Evolutionary conservation across 2,888 invertebrate genomes (phyloP).

Genomic region (Emmelina monodactyla): DNA sequence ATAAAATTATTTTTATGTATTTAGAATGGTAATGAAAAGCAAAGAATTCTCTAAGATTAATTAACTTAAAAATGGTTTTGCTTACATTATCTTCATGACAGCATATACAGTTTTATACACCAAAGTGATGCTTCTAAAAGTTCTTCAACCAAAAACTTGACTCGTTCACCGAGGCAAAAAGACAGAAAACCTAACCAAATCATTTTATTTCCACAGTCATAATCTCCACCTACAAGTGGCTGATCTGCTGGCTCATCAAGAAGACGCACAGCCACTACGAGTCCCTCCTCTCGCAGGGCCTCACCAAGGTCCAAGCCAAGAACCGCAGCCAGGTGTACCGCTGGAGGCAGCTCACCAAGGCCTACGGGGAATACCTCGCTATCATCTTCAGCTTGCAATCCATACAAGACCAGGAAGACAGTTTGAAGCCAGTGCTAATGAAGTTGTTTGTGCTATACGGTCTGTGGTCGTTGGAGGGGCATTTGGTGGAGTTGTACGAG

Average conservation of each 20-base stretch:
- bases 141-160: too few relatives aligned
- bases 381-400: slow-evolving; percentile 60
- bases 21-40: too few relatives aligned
- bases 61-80: too few relatives aligned
- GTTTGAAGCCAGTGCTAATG: slow-evolving; percentile 55
- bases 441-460: slow-evolving; percentile 45
- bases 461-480: slow-evolving; percentile 69
- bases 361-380: slow-evolving; percentile 77
- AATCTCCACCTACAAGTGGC: slow-evolving; percentile 79
- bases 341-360: slow-evolving; percentile 76
- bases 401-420: slow-evolving; percentile 37
- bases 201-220: too few relatives aligned
- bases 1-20: background rate
- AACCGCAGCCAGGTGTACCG: slow-evolving; percentile 84
- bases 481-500: slow-evolving; percentile 76
- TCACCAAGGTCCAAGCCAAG: slow-evolving; percentile 77
- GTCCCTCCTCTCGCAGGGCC: slow-evolving; percentile 58
- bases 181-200: too few relatives aligned
- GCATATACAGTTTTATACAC: too few relatives aligned
- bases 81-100: too few relatives aligned
- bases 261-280: slow-evolving; percentile 72
- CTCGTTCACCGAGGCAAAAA: too few relatives aligned
- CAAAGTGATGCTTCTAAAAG: too few relatives aligned
- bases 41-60: too few relatives aligned
- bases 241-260: slow-evolving; percentile 80